Conservation (phyloP, 2,888 invertebrate species). For the Heliconius aoede region DNA sequence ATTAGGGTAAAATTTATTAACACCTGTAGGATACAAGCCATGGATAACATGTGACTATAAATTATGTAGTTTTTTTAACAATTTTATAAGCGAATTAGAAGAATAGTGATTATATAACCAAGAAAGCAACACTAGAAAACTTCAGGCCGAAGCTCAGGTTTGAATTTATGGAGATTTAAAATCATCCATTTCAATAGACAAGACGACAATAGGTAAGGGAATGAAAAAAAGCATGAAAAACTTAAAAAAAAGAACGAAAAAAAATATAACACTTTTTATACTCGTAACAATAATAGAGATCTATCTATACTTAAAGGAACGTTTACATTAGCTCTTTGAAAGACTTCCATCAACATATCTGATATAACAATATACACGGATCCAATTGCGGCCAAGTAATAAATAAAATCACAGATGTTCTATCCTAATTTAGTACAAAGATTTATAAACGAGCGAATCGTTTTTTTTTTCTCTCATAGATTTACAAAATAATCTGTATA, state of each 20-base stretch:
- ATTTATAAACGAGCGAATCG: conserved; percentile 59
- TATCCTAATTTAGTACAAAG: conserved; percentile 72
- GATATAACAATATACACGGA: conserved; percentile 50
- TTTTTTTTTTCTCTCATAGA: conserved; percentile 45
- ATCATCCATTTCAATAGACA: not conserved
- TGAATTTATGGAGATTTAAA: not conserved
- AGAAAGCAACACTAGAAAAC: not conserved
- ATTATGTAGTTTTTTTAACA: not conserved
- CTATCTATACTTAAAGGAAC: conserved; percentile 82
- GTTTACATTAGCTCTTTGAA: conserved; percentile 77
- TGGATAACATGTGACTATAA: not conserved
- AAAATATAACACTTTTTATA: conserved; percentile 55
- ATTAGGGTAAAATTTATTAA: no score
- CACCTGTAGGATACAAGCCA: not conserved
- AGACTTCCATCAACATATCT: conserved; percentile 55
- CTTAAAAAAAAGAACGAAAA: conserved; percentile 18
- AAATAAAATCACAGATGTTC: conserved; percentile 82
- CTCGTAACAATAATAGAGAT: conserved; percentile 79
- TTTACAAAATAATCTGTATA: conserved; percentile 59
- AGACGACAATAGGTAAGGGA: not conserved
- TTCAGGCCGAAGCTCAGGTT: not conserved
- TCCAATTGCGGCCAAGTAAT: conserved; percentile 71
- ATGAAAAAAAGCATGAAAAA: not conserved
- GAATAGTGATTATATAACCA: not conserved
- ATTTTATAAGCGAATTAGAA: no score